A percentile compares a stretch with the other conserved stretches of the same genome.
Conservation (phyloP, 1,140 invertebrate genomes). For the Triops cancriformis region DNA sequence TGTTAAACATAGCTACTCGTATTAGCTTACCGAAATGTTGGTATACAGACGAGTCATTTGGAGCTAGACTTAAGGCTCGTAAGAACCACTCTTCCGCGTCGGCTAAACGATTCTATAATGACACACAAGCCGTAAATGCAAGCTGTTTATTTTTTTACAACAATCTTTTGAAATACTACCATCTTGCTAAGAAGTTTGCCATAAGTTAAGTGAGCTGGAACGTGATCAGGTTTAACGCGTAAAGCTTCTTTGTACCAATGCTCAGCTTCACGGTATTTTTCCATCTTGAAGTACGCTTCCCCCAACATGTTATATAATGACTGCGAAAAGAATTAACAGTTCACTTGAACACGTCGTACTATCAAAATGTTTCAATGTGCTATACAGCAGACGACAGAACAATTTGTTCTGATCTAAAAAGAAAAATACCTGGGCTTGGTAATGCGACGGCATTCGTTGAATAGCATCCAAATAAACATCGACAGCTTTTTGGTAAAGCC, state of each 20-base stretch:
- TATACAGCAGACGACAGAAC: too few species aligned
- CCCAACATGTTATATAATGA: slow-evolving; percentile 77
- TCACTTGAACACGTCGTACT: neutral
- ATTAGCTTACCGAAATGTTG: slow-evolving; percentile 68
- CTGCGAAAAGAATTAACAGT: slow-evolving; percentile 39
- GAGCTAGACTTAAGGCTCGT: slow-evolving; percentile 69
- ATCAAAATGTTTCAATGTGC: too few species aligned
- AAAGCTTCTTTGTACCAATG: slow-evolving; percentile 72
- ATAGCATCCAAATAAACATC: slow-evolving; percentile 80
- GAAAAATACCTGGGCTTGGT: slow-evolving; percentile 62
- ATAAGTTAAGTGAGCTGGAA: slow-evolving; percentile 81
- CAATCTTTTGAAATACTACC: slow-evolving; percentile 47
- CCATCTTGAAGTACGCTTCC: slow-evolving; percentile 70
- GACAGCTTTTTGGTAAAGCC: slow-evolving; percentile 72
- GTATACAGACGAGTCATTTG: slow-evolving; percentile 69
- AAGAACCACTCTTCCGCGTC: slow-evolving; percentile 87
- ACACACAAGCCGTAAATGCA: neutral
- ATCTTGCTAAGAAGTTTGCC: slow-evolving; percentile 81
- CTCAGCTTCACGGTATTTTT: slow-evolving; percentile 70
- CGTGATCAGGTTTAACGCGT: slow-evolving; percentile 69
- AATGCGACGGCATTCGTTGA: slow-evolving; percentile 65
- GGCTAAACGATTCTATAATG: slow-evolving; percentile 53
- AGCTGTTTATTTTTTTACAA: neutral
- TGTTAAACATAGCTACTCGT: too few species aligned
- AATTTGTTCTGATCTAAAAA: neutral